phyloP scores from a whole-genome alignment of 1,140 invertebrate genomes.

The Ips typographus region DNA sequence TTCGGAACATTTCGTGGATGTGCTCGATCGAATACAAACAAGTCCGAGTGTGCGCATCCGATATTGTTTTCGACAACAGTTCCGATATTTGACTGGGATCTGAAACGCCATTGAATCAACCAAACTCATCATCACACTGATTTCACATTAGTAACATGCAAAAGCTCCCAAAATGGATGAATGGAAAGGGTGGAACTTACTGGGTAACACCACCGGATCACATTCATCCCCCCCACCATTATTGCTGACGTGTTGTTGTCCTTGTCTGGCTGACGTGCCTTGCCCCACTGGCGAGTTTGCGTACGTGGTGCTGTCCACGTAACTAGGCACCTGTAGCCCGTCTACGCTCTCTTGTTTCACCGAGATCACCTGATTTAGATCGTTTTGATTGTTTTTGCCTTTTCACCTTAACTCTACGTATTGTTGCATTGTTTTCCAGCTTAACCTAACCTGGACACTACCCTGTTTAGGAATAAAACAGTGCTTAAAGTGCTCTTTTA shows the following conservation, averaged over 20 bases:
- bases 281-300: slow-evolving; percentile 59
- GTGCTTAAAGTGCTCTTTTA: too few relatives aligned
- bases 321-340: slow-evolving; percentile 56
- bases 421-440: too few relatives aligned
- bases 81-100: slow-evolving; percentile 88
- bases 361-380: slow-evolving; percentile 41
- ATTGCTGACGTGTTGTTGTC: slow-evolving; percentile 32
- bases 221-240: slow-evolving; percentile 44
- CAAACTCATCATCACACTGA: not conserved
- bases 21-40: slow-evolving; percentile 82
- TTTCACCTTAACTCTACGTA: too few relatives aligned
- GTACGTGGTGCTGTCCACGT: slow-evolving; percentile 64
- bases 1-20: slow-evolving; percentile 87
- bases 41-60: slow-evolving; percentile 89
- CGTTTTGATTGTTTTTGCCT: too few relatives aligned
- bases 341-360: slow-evolving; percentile 61
- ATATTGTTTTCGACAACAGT: slow-evolving; percentile 86
- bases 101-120: slow-evolving; percentile 47
- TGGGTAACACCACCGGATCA: slow-evolving; percentile 49
- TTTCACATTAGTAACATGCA: not conserved
- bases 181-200: slow-evolving; percentile 43
- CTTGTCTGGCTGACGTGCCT: slow-evolving; percentile 42
- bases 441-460: too few relatives aligned
- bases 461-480: too few relatives aligned
- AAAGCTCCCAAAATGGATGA: not conserved